phyloP scores from a whole-genome alignment of 2,113 vertebrate species.

The Tricholaema leucomelas region DNA sequence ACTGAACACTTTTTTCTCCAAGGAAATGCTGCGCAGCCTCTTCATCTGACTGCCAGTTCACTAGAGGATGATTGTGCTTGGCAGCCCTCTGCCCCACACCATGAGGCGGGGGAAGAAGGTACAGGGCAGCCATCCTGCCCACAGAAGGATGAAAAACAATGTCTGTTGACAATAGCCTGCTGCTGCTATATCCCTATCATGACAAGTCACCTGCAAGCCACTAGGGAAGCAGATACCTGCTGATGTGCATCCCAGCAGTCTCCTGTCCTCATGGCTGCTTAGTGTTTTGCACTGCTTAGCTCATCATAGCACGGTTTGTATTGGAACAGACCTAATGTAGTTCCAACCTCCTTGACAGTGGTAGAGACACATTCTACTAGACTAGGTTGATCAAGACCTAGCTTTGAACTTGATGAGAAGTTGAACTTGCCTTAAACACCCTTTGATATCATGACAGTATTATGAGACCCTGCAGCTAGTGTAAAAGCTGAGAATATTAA shows the following conservation, averaged over 20 bases:
- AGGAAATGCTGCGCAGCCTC: not conserved
- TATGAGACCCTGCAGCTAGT: slow-evolving; percentile 21
- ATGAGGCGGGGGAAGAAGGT: not conserved
- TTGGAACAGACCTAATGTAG: no score
- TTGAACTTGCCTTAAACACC: slow-evolving; percentile 52
- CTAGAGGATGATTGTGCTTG: not conserved
- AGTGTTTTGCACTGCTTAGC: not conserved
- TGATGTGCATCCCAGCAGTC: not conserved
- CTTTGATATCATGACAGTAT: slow-evolving; percentile 22
- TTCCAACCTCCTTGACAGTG: no score
- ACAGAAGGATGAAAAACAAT: not conserved
- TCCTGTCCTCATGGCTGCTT: not conserved
- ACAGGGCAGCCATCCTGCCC: not conserved
- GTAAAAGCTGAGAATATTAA: not conserved
- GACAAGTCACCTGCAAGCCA: not conserved
- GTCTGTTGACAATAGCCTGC: not conserved
- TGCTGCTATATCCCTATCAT: not conserved
- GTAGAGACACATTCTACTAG: no score
- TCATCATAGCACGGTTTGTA: no score
- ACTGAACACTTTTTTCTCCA: not conserved
- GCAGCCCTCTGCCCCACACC: not conserved
- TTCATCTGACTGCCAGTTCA: not conserved
- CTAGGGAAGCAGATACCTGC: not conserved
- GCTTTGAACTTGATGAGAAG: slow-evolving; percentile 31
- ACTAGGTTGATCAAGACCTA: no score